phyloP scores from a whole-genome alignment of 2,113 vertebrate species.

The Neofelis nebulosa region DNA sequence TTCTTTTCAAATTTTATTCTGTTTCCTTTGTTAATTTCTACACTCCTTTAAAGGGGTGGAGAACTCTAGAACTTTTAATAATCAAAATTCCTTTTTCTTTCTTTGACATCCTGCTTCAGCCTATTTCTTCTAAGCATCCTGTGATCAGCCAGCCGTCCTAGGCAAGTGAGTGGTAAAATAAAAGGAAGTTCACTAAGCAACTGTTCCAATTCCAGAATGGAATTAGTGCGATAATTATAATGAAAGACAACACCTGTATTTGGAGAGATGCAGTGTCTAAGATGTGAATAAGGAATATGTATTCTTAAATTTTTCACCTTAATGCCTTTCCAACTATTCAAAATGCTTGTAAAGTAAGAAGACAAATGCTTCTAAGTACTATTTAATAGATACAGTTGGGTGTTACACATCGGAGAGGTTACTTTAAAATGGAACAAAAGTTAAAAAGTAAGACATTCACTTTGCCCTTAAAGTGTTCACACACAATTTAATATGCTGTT shows the following conservation, averaged over 20 bases:
- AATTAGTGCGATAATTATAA: background rate
- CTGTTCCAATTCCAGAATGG: background rate
- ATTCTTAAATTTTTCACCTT: background rate
- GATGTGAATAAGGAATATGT: background rate
- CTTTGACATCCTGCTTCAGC: background rate
- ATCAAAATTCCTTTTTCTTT: conserved; percentile 19
- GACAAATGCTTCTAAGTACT: conserved; percentile 18
- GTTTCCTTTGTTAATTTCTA: background rate
- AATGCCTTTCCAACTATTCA: background rate
- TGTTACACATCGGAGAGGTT: conserved; percentile 31
- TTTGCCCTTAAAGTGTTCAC: conserved; percentile 76
- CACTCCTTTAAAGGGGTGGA: background rate
- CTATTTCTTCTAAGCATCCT: background rate
- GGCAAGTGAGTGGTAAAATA: background rate
- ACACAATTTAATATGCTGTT: conserved; percentile 64
- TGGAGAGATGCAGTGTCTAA: background rate
- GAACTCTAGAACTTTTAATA: background rate
- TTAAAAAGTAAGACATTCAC: conserved; percentile 62
- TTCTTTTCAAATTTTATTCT: background rate
- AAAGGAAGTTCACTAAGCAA: background rate
- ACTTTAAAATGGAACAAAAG: conserved; percentile 67
- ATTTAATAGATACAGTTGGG: conserved; percentile 2
- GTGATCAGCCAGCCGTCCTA: background rate
- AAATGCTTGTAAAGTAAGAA: background rate
- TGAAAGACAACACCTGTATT: background rate